Base-by-base conservation (phyloP, 1,140 invertebrate genomes). In the Hyles euphorbiae region DNA sequence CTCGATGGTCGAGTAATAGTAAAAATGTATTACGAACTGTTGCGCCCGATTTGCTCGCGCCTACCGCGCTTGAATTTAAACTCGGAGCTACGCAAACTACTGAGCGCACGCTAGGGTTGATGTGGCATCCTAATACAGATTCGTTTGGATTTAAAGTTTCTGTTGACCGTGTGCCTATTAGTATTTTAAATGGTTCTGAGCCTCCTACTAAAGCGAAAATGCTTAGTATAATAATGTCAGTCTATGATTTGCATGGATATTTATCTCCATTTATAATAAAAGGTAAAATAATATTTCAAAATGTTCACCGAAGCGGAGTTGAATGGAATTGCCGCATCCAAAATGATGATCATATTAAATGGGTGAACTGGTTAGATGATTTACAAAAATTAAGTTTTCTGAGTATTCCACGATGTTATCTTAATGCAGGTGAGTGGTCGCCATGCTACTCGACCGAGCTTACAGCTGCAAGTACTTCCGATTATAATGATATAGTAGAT, bases 71-170 rank as follows among this genome's bases (percentile, higher is more conserved):
- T 40, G 60, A 47, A 32, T 58, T 67, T 0, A 63, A 61, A 48
- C 49, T 62, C 3, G 61, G 46, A 33, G 49, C 54, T 11, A 49
- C 52, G n/a, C 11, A 59, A 34, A 53, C 60, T 22, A 54, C 57
- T 40, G 63, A 66, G 33, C 60, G 67, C 1, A 60, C 61, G 7
- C 43, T 74, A 33, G 72, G 69, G 9, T 11, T 69, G 10, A 58
- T 68, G 36, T 74, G 72, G 72, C 52, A 56, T 45, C 65, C 72
- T 5, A 34, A 10, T 32, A 58, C 63, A n/a, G 67, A 75, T 43
- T 53, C 7, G 2, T 53, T 72, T 45, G 61, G 59, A 3, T 73
- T 70, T 45, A 63, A 65, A 12, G 6, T 54, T 1, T 60, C 61
- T 4, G 51, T 73, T 8, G 63, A 67, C 53, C n/a, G 55, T 7